Evolutionary conservation across 2,888 invertebrate species (phyloP).

Genomic region (Crossocerus cetratus): DNA sequence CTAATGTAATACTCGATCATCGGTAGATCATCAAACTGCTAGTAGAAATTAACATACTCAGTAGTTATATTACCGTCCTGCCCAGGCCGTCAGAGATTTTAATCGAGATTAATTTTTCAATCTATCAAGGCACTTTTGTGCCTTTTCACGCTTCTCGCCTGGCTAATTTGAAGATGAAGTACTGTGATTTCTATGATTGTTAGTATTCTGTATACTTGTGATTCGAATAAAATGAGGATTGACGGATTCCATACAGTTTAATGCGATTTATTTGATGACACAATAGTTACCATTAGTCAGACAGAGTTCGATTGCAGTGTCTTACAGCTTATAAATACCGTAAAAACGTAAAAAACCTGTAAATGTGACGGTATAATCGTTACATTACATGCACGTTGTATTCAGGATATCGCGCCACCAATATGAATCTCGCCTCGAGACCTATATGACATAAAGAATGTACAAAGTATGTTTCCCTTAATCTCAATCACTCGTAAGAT

Average conservation of each 20-base stretch:
- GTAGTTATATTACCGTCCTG: background rate
- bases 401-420: constrained; percentile 39
- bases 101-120: no score
- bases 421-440: constrained; percentile 33
- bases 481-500: no score
- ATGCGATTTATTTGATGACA: constrained; percentile 71
- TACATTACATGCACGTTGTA: constrained; percentile 52
- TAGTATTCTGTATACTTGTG: constrained; percentile 10
- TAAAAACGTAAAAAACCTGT: constrained; percentile 74
- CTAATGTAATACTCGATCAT: constrained; percentile 71
- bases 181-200: no score
- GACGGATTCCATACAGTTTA: constrained; percentile 51
- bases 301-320: constrained; percentile 68
- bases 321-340: constrained; percentile 72
- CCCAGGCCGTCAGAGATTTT: background rate
- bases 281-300: constrained; percentile 70
- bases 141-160: background rate
- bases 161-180: no score
- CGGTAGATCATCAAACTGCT: constrained; percentile 37
- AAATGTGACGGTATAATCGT: constrained; percentile 67
- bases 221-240: constrained; percentile 18
- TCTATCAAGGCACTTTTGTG: background rate
- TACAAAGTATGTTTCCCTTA: no score
- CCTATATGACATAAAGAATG: constrained; percentile 55
- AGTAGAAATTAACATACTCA: constrained; percentile 11